A percentile compares a stretch with the other conserved stretches of the same genome.
phyloP scores from a whole-genome alignment of 2,888 invertebrate species.

The Campaea margaritaria region DNA sequence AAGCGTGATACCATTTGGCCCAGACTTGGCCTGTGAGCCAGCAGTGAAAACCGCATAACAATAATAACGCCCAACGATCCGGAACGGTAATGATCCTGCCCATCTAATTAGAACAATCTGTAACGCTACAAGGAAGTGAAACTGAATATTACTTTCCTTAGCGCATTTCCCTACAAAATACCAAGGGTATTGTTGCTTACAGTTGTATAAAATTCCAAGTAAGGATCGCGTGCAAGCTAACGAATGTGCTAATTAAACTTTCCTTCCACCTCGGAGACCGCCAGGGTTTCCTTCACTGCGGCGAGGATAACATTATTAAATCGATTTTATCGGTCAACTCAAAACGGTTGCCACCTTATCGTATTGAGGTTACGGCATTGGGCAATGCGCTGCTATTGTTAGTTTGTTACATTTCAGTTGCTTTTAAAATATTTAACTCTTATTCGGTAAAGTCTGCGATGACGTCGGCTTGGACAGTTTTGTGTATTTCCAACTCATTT shows the following conservation, averaged over 20 bases:
- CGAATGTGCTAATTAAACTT: conserved; percentile 12
- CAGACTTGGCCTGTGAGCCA: too few relatives aligned
- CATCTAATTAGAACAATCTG: too few relatives aligned
- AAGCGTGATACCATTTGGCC: too few relatives aligned
- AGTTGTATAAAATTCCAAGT: neutral
- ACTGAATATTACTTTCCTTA: too few relatives aligned
- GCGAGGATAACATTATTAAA: conserved; percentile 6
- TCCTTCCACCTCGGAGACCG: neutral
- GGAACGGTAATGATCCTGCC: too few relatives aligned
- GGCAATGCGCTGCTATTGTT: conserved; percentile 1
- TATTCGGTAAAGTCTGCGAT: too few relatives aligned
- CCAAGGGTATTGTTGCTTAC: neutral
- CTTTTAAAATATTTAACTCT: too few relatives aligned
- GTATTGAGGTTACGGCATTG: conserved; percentile 3
- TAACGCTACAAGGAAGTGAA: too few relatives aligned
- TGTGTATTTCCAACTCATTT: too few relatives aligned
- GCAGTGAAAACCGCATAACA: too few relatives aligned
- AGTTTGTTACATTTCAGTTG: conserved; percentile 1
- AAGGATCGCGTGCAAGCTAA: conserved; percentile 9
- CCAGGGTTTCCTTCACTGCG: conserved; percentile 4
- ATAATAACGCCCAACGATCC: too few relatives aligned
- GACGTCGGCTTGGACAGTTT: too few relatives aligned
- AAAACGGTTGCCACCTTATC: neutral
- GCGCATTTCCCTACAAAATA: neutral
- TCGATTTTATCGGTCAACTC: conserved; percentile 10